A percentile compares a stretch with the other conserved stretches of the same genome.
Evolutionary conservation across 2,797 vertebrate species (phyloP).

Genomic region (Coreius guichenoti): DNA sequence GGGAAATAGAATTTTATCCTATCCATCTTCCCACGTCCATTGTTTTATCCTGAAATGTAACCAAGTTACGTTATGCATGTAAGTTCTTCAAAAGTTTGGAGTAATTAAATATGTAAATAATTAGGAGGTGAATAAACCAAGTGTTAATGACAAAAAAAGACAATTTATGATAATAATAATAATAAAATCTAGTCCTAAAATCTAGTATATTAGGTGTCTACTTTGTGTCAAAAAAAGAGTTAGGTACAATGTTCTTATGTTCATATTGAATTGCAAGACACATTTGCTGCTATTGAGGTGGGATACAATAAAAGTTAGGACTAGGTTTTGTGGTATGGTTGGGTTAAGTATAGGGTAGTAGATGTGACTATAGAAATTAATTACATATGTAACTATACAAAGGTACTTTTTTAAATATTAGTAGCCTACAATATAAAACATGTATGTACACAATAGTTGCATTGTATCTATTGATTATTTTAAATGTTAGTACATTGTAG

Average conservation of each 20-base stretch:
- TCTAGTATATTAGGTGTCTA: background rate
- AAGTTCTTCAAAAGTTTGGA: constrained; percentile 9
- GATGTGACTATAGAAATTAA: background rate
- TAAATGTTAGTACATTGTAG: background rate
- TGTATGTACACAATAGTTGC: background rate
- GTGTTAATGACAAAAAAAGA: background rate
- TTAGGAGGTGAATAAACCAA: background rate
- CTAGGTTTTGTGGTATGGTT: background rate
- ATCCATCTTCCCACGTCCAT: constrained; percentile 13
- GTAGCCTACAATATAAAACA: background rate
- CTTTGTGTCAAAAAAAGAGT: background rate
- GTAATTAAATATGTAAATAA: background rate
- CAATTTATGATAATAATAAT: background rate
- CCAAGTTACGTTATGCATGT: background rate
- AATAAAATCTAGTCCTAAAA: background rate
- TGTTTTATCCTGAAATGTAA: constrained; percentile 21
- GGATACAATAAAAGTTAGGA: background rate
- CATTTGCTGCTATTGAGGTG: background rate
- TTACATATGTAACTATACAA: background rate
- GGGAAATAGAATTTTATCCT: constrained; percentile 56
- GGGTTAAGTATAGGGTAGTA: background rate
- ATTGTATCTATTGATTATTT: background rate
- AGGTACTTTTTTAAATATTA: background rate
- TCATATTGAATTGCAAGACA: background rate
- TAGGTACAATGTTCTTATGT: background rate